These are phyloP conservation scores for Brachystomella parvula DNA, from an alignment of 1,140 invertebrate species.

Conservation along the genomic window DNA sequence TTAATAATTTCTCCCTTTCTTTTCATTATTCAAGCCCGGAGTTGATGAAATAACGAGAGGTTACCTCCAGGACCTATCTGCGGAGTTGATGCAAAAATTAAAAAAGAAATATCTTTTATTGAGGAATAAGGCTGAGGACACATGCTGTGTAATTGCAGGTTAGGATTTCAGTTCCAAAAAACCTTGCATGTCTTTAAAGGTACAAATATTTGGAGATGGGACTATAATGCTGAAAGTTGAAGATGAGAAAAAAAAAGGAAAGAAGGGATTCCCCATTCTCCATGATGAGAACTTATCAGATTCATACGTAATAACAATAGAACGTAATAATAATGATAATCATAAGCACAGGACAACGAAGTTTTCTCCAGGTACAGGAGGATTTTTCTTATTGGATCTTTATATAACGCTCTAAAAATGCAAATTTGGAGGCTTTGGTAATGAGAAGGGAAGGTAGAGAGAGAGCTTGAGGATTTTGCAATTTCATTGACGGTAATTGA, in stretches of 20 bases:
- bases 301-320: background rate
- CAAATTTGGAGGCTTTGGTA: too few species aligned
- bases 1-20: background rate
- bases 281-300: background rate
- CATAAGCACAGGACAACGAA: too few species aligned
- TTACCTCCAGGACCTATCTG: too few species aligned
- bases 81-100: background rate
- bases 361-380: too few species aligned
- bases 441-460: too few species aligned
- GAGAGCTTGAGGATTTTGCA: too few species aligned
- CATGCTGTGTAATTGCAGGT: slow-evolving; percentile 19
- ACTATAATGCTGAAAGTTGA: background rate
- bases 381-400: too few species aligned
- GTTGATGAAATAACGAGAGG: too few species aligned
- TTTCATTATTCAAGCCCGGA: background rate
- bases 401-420: too few species aligned
- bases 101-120: background rate
- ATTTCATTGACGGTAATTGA: too few species aligned
- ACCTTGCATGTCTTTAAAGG: background rate
- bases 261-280: background rate
- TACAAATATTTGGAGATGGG: background rate
- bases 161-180: background rate
- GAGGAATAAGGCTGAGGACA: background rate
- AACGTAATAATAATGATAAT: background rate
- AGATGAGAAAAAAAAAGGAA: background rate